A percentile compares a stretch with the other conserved stretches of the same genome.
Conservation (phyloP, 2,888 invertebrate species). For the Prenolepis imparis region DNA sequence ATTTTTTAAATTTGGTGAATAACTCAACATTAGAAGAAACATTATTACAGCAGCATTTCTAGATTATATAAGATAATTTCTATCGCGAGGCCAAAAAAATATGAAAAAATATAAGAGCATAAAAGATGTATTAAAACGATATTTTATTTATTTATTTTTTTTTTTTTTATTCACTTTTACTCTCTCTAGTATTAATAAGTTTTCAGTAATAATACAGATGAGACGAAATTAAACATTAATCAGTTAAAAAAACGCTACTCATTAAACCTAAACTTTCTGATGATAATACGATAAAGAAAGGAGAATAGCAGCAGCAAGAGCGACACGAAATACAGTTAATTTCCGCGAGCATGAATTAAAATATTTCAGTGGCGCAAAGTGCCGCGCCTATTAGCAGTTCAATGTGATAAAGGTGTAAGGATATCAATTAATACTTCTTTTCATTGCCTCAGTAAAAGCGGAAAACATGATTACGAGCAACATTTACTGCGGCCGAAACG, state of each 20-base stretch:
- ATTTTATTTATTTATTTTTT: background rate
- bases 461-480: slow-evolving; percentile 74
- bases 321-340: slow-evolving; percentile 39
- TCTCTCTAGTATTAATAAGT: background rate
- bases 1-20: slow-evolving; percentile 2
- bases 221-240: background rate
- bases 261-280: background rate
- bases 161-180: background rate
- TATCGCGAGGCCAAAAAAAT: background rate
- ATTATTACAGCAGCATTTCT: background rate
- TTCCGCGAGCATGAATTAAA: slow-evolving; percentile 45
- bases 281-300: slow-evolving; percentile 10
- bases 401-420: slow-evolving; percentile 75
- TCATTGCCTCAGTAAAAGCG: slow-evolving; percentile 70
- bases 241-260: background rate
- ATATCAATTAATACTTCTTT: slow-evolving; percentile 75
- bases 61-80: background rate
- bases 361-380: slow-evolving; percentile 57
- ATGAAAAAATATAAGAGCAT: background rate
- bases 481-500: slow-evolving; percentile 71
- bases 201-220: background rate
- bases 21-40: background rate
- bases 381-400: slow-evolving; percentile 55
- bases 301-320: background rate
- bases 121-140: background rate